phyloP scores from a whole-genome alignment of 2,113 vertebrate genomes.

The Ceuthmochares aereus region DNA sequence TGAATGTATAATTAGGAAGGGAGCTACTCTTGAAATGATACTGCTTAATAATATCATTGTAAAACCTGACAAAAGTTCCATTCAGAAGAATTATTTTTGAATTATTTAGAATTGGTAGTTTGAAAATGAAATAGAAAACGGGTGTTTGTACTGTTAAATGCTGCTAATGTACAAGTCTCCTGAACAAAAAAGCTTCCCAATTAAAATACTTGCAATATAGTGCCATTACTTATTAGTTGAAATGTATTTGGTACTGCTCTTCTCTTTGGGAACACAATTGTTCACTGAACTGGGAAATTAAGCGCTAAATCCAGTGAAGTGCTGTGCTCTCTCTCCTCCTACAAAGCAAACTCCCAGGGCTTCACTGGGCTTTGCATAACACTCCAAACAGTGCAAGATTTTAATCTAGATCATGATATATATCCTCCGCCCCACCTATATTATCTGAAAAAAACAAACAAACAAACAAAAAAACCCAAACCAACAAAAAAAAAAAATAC shows the following conservation, averaged over 20 bases:
- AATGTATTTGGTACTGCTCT: background rate
- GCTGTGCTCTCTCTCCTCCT: background rate
- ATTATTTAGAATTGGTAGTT: slow-evolving; percentile 49
- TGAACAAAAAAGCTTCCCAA: slow-evolving; percentile 29
- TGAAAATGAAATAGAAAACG: slow-evolving; percentile 38
- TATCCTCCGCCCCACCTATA: accelerated
- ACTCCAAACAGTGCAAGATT: background rate
- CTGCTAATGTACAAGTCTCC: slow-evolving; percentile 28
- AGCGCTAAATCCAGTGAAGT: background rate
- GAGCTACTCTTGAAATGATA: slow-evolving; percentile 5
- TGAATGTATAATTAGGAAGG: slow-evolving; percentile 30
- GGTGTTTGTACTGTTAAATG: slow-evolving; percentile 17
- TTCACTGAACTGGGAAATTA: background rate
- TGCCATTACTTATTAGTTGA: slow-evolving; percentile 25
- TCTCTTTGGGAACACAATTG: background rate
- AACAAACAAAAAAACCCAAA: too few relatives aligned
- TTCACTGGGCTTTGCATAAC: accelerated
- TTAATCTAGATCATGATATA: accelerated
- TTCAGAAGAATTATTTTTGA: slow-evolving; percentile 52
- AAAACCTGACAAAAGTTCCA: slow-evolving; percentile 31
- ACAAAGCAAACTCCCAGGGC: background rate
- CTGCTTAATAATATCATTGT: slow-evolving; percentile 50
- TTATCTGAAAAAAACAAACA: background rate
- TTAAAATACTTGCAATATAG: slow-evolving; percentile 3
- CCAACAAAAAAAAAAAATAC: too few relatives aligned